Conservation (phyloP, 1,140 invertebrate genomes). For the Neotoxoptera formosana region DNA sequence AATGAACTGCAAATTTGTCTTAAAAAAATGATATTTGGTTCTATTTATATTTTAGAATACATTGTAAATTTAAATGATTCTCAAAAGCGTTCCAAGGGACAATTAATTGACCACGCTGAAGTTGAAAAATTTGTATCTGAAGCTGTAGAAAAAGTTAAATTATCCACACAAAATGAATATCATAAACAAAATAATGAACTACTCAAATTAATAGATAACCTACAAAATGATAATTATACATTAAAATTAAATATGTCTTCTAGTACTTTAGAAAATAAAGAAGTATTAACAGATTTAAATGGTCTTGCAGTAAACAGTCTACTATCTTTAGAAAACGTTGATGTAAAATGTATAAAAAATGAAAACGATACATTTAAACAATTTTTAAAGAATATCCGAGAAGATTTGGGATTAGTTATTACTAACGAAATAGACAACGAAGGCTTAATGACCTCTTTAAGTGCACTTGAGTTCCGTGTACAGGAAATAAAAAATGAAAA, state of each 20-base stretch:
- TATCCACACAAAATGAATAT: constrained; percentile 16
- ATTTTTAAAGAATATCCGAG: not conserved
- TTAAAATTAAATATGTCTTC: constrained; percentile 22
- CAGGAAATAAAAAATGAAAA: constrained; percentile 34
- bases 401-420: constrained; percentile 12
- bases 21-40: not conserved
- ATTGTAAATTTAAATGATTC: not conserved
- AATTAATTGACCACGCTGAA: not conserved
- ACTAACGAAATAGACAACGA: not conserved
- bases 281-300: constrained; percentile 40
- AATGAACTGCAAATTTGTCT: constrained; percentile 20
- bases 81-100: not conserved
- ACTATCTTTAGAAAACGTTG: not conserved
- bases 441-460: not conserved
- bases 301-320: not conserved
- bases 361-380: not conserved
- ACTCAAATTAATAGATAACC: not conserved
- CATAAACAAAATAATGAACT: not conserved
- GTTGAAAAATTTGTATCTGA: constrained; percentile 28
- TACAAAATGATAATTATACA: constrained; percentile 24
- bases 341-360: not conserved
- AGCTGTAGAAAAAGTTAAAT: constrained; percentile 39
- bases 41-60: not conserved
- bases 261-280: not conserved
- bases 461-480: not conserved